Percentiles rank a stretch among this genome's conserved stretches.
These are phyloP conservation scores for Amblyornis subalaris DNA, from an alignment of 2,113 vertebrate genomes.

Conservation along the genomic window DNA sequence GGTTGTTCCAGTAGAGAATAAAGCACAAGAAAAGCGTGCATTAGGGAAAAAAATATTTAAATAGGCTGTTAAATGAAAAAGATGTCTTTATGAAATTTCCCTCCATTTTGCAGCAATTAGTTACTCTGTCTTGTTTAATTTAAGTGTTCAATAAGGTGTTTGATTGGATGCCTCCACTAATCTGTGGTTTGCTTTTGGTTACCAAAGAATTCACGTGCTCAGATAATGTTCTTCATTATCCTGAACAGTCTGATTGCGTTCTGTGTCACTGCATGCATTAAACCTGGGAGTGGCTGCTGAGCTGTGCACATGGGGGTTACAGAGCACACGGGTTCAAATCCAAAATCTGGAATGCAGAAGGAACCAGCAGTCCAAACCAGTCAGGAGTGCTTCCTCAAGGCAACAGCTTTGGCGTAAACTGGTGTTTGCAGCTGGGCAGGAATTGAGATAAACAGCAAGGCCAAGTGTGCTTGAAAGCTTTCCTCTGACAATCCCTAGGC, in stretches of 20 bases:
- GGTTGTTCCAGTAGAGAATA: not conserved
- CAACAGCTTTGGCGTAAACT: not conserved
- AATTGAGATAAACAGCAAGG: not conserved
- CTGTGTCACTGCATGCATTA: not conserved
- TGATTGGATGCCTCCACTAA: not conserved
- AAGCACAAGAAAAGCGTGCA: not conserved
- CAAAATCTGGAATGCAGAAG: not conserved
- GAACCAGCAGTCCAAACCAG: not conserved
- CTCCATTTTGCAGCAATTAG: not conserved
- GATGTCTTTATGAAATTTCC: not conserved
- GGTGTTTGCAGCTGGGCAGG: not conserved
- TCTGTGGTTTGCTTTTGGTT: not conserved
- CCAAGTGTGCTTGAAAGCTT: not conserved
- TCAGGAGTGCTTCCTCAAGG: not conserved
- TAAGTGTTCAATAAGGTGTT: not conserved
- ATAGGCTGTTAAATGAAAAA: not conserved
- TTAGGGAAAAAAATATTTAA: not conserved
- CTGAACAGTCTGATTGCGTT: fast-evolving
- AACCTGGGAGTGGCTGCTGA: not conserved
- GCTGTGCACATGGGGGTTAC: not conserved
- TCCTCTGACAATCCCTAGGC: not conserved
- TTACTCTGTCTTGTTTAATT: not conserved
- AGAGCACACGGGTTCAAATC: not conserved
- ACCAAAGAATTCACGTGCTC: not conserved
- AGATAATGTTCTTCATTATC: fast-evolving